These are phyloP conservation scores for Ectobius pallidus DNA, from an alignment of 2,888 invertebrate species.

Conservation along the genomic window DNA sequence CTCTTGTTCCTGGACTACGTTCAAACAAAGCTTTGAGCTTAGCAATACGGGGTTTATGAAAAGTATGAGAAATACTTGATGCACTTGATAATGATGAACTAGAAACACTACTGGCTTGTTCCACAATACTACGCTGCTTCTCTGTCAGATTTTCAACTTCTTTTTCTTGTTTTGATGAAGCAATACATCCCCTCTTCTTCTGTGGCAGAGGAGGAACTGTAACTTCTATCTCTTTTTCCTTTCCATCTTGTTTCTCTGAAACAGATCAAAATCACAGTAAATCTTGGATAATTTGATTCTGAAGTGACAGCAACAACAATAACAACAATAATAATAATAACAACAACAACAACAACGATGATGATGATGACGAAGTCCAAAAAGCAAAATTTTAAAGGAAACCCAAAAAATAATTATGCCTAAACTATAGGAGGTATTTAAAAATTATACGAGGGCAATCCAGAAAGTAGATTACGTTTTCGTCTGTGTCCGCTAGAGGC, in stretches of 20 bases:
- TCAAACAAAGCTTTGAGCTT: constrained; percentile 53
- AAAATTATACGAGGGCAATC: too few relatives aligned
- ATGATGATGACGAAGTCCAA: too few relatives aligned
- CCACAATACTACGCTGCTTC: constrained; percentile 46
- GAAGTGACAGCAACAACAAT: too few relatives aligned
- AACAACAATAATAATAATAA: too few relatives aligned
- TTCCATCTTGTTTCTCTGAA: constrained; percentile 48
- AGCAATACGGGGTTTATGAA: constrained; percentile 51
- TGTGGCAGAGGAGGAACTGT: constrained; percentile 48
- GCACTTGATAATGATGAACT: too few relatives aligned
- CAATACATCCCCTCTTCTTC: constrained; percentile 46
- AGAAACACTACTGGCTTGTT: constrained; percentile 43
- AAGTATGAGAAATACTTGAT: constrained; percentile 43
- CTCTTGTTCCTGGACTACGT: constrained; percentile 44
- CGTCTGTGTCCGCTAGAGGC: too few relatives aligned
- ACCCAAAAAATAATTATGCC: too few relatives aligned
- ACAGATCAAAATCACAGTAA: constrained; percentile 24
- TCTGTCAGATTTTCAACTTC: constrained; percentile 51
- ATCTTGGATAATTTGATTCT: too few relatives aligned
- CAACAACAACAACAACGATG: too few relatives aligned
- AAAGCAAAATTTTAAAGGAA: too few relatives aligned
- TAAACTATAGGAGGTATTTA: too few relatives aligned
- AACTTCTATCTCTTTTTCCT: constrained; percentile 42
- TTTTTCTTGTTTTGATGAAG: constrained; percentile 50
- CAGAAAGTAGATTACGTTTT: too few relatives aligned